These are phyloP conservation scores for Amiota minor DNA, from an alignment of 2,888 invertebrate genomes.

Conservation along the genomic window DNA sequence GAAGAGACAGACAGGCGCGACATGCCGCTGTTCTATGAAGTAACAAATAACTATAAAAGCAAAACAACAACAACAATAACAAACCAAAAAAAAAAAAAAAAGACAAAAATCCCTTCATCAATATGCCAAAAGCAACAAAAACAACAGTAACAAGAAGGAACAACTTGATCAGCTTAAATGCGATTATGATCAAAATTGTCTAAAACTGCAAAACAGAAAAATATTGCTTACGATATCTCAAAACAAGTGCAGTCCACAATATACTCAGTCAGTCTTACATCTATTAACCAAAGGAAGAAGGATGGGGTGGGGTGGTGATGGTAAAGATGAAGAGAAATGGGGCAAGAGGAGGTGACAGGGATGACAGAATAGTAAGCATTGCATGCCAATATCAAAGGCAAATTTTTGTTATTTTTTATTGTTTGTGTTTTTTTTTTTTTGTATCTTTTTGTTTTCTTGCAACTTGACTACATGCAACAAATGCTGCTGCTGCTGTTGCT, in stretches of 20 bases:
- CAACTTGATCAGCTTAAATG: constrained; percentile 41
- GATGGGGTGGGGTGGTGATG: constrained; percentile 31
- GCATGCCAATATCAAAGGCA: constrained; percentile 58
- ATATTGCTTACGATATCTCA: constrained; percentile 25
- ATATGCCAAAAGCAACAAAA: constrained; percentile 15
- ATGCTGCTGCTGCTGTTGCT: constrained; percentile 15
- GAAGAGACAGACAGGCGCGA: neutral
- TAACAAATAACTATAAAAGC: neutral
- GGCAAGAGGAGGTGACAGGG: constrained; percentile 2
- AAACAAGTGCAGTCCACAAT: neutral
- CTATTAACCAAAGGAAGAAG: constrained; percentile 40
- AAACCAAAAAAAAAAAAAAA: neutral
- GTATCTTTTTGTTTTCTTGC: neutral
- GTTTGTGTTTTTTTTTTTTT: neutral
- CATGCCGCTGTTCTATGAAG: neutral
- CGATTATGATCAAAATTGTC: constrained; percentile 59
- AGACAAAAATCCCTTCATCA: constrained; percentile 10
- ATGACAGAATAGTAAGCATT: neutral
- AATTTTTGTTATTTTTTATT: constrained; percentile 42
- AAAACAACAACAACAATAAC: constrained; percentile 17
- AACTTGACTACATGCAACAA: constrained; percentile 41
- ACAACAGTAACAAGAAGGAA: constrained; percentile 2
- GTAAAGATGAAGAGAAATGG: constrained; percentile 33
- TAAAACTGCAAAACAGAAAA: constrained; percentile 57
- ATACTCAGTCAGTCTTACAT: neutral